A percentile compares a stretch with the other conserved stretches of the same genome.
phyloP scores from a whole-genome alignment of 2,113 vertebrate genomes.

The Ammodramus savannarum region DNA sequence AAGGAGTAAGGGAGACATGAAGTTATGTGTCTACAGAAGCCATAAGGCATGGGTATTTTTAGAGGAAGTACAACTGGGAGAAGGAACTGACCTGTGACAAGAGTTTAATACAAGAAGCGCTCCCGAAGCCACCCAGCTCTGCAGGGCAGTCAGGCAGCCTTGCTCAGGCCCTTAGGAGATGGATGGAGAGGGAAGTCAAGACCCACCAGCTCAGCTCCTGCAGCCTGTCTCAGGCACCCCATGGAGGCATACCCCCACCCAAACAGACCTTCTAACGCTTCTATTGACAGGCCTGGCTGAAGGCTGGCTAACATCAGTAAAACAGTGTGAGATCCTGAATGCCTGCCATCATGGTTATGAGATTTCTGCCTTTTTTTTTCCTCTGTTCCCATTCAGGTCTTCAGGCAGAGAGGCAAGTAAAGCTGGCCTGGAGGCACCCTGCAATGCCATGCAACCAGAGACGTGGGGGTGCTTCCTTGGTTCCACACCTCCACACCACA shows the following conservation, averaged over 20 bases:
- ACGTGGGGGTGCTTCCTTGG: fast-evolving
- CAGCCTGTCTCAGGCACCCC: background rate
- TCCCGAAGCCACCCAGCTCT: background rate
- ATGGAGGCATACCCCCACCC: background rate
- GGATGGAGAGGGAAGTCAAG: background rate
- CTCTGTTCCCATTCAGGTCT: background rate
- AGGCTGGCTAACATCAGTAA: background rate
- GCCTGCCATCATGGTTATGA: background rate
- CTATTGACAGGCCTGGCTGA: background rate
- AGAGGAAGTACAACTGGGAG: background rate
- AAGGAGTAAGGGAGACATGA: background rate
- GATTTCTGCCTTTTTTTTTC: background rate
- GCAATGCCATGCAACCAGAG: background rate
- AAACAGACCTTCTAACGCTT: background rate
- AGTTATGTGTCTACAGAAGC: slow-evolving; percentile 21
- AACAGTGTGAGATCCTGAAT: background rate
- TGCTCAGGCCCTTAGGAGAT: background rate
- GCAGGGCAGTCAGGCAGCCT: background rate
- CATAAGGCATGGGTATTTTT: slow-evolving; percentile 21
- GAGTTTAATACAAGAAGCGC: background rate
- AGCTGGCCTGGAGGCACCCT: background rate
- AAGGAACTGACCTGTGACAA: slow-evolving; percentile 33
- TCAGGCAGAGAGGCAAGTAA: background rate
- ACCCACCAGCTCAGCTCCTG: background rate
- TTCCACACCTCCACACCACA: fast-evolving